Conservation (phyloP, 1,140 invertebrate species). For the Paralvinella palmiformis region DNA sequence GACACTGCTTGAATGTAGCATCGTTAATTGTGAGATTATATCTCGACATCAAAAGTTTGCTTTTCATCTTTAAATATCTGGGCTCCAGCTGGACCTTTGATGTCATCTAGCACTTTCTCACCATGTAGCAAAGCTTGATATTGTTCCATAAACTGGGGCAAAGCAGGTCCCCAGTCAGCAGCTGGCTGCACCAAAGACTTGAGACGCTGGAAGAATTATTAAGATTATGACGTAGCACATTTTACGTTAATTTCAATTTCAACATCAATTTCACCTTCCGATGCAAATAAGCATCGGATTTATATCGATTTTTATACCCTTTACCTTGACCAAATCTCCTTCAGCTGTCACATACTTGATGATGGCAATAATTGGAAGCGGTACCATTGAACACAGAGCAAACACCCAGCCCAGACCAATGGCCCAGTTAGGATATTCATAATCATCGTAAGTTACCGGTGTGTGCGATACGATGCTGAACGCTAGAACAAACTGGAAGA, state of each 20-base stretch:
- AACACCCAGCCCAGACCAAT: slow-evolving; percentile 26
- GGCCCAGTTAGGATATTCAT: slow-evolving; percentile 34
- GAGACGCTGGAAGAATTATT: slow-evolving; percentile 48
- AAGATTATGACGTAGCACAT: not conserved
- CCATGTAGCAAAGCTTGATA: slow-evolving; percentile 1
- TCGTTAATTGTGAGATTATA: too few relatives aligned
- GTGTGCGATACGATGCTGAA: slow-evolving; percentile 63
- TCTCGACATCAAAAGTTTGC: too few relatives aligned
- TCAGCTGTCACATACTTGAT: slow-evolving; percentile 14
- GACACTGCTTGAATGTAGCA: too few relatives aligned
- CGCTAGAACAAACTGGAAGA: slow-evolving; percentile 66
- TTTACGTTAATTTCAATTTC: not conserved
- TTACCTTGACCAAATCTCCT: slow-evolving; percentile 23
- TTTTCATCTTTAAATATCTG: too few relatives aligned
- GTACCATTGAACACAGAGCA: slow-evolving; percentile 34
- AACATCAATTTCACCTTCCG: not conserved
- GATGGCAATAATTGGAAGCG: slow-evolving; percentile 30
- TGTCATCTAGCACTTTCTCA: too few relatives aligned
- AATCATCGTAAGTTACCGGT: slow-evolving; percentile 36
- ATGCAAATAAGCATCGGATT: not conserved
- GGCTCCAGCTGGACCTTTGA: too few relatives aligned
- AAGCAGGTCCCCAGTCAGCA: slow-evolving; percentile 60
- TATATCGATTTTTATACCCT: not conserved
- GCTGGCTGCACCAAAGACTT: slow-evolving; percentile 59
- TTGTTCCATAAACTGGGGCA: not conserved